Evolutionary conservation across 2,888 invertebrate genomes (phyloP), one percentile per base, ranked within the genome.

Genomic region (Calameuta pallipes): DNA sequence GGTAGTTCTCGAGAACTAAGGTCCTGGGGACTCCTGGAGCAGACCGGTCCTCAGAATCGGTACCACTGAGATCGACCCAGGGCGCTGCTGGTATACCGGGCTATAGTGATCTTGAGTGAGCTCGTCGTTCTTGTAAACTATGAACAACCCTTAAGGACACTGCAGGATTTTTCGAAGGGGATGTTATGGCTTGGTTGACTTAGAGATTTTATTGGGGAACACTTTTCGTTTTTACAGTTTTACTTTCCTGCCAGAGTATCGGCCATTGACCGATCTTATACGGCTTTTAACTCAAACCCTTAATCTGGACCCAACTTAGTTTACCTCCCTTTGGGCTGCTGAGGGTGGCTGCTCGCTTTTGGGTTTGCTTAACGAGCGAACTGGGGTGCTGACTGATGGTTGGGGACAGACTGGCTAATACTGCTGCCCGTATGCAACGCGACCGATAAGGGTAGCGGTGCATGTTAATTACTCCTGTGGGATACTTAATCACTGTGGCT

Each of bases 401-500:
- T 68, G 75, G 78, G 34, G 75, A 74, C 56, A 74, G 69, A 31
- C 68, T 35, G 71, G 36, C 69, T 75, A 74, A 73, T 73, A 78
- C 71, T 75, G 73, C 77, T 69, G 41, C 69, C 78, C 76, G 79
- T 78, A 82, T 82, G 82, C 78, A 33, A 69, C 73, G 70, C 76
- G 75, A 73, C 79, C 79, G 80, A 81, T 82, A 84, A 82, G 84
- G 80, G 76, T 75, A 80, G 70, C 80, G 82, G 81, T 80, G 83
- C 84, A 83, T 84, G 83, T 83, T 85, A 85, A 85, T 85, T 85
- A 84, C 83, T 83, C 80, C 79, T 77, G 75, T 78, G 79, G 75
- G 75, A 78, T 79, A 80, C 80, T 83, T 83, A 81, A 83, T 83
- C 82, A 81, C 81, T 79, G 74, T 69, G 77, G 80, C 78, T 56